phyloP scores from a whole-genome alignment of 2,797 vertebrate genomes.

The Galaxias olidus region DNA sequence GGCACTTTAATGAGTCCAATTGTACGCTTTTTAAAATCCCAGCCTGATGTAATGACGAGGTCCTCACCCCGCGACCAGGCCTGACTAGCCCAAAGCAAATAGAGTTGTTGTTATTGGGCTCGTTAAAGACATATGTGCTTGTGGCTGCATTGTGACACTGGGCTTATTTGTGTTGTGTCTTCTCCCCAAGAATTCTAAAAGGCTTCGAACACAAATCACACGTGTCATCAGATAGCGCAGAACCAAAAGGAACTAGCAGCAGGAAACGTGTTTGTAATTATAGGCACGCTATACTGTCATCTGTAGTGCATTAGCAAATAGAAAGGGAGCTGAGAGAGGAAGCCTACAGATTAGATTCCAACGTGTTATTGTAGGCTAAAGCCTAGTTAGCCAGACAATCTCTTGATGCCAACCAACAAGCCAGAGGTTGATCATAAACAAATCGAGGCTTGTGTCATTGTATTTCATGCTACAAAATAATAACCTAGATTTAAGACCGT shows the following conservation, averaged over 20 bases:
- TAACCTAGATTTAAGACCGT: neutral
- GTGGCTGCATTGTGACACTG: neutral
- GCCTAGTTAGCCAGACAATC: neutral
- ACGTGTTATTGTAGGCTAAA: neutral
- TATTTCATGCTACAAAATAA: neutral
- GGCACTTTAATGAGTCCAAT: conserved; percentile 39
- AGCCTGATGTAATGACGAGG: conserved; percentile 27
- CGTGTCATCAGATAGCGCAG: neutral
- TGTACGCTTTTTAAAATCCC: conserved; percentile 30
- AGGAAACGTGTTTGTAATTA: neutral
- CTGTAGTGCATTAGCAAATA: neutral
- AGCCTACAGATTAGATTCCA: neutral
- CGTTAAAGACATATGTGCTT: conserved; percentile 1
- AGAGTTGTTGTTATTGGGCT: conserved; percentile 5
- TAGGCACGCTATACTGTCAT: neutral
- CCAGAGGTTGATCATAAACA: neutral
- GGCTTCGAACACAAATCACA: neutral
- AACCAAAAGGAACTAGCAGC: neutral
- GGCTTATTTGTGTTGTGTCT: neutral
- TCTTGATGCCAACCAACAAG: neutral
- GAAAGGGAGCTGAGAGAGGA: neutral
- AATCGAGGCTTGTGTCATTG: no score
- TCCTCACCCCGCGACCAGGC: conserved; percentile 1
- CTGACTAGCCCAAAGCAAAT: conserved; percentile 1
- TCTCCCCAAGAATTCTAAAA: neutral